A percentile compares a stretch with the other conserved stretches of the same genome.
phyloP scores from a whole-genome alignment of 35 echinoderm and acorn worm genomes.

The Heliocidaris tuberculata region DNA sequence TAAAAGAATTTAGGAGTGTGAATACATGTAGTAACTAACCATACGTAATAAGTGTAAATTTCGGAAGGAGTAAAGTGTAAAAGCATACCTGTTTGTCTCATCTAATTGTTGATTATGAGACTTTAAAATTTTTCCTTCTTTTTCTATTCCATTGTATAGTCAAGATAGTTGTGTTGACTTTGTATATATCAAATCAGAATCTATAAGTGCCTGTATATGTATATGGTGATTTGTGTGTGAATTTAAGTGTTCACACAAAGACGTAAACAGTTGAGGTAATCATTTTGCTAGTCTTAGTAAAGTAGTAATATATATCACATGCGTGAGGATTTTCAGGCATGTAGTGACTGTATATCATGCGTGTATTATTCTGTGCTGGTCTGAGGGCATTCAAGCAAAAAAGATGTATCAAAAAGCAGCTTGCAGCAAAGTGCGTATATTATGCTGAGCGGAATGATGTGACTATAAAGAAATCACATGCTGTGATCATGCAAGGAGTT shows the following conservation, averaged over 20 bases:
- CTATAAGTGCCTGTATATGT: slow-evolving; percentile 44
- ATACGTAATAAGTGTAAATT: background rate
- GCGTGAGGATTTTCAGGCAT: background rate
- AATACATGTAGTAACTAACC: too few relatives aligned
- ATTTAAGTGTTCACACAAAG: background rate
- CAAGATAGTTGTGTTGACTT: background rate
- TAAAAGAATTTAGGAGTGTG: background rate
- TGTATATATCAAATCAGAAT: slow-evolving; percentile 27
- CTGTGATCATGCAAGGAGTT: background rate
- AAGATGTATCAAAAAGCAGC: background rate
- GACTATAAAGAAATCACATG: background rate
- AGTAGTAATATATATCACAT: background rate
- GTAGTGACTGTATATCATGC: background rate
- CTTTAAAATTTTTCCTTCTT: background rate
- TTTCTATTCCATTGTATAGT: slow-evolving; percentile 32
- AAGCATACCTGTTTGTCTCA: background rate
- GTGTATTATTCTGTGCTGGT: background rate
- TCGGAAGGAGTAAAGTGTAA: background rate
- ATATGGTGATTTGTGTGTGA: slow-evolving; percentile 36
- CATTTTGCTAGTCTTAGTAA: background rate
- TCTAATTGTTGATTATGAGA: background rate
- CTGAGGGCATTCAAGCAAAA: background rate
- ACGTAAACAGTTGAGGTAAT: background rate
- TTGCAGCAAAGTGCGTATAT: background rate
- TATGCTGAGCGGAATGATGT: background rate